Conservation (phyloP, 2,113 vertebrate genomes). For the Nycticryphes semicollaris region DNA sequence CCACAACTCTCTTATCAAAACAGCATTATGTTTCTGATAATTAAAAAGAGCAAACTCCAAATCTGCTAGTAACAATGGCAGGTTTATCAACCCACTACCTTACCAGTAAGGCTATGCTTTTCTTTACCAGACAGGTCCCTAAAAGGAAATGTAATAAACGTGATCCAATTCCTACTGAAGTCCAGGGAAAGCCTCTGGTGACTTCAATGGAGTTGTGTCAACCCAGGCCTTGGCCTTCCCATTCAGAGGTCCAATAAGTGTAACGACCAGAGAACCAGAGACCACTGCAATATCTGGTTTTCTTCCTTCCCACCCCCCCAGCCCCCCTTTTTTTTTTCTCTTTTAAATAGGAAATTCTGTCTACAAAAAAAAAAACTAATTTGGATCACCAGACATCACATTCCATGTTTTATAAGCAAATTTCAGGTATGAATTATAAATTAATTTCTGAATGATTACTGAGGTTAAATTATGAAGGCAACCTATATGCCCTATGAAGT, state of each 20-base stretch:
- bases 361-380: background rate
- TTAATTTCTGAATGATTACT: background rate
- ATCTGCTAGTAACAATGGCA: background rate
- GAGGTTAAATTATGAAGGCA: background rate
- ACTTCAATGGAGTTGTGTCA: background rate
- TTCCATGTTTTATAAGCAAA: background rate
- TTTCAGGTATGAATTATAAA: background rate
- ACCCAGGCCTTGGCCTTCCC: background rate
- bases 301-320: background rate
- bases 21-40: background rate
- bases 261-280: background rate
- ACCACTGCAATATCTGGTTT: background rate
- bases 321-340: too few species aligned
- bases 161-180: background rate
- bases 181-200: background rate
- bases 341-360: background rate
- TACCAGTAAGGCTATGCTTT: background rate
- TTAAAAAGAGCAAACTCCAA: background rate
- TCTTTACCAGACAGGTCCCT: background rate
- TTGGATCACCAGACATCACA: background rate
- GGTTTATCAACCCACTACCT: background rate
- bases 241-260: background rate
- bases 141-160: background rate
- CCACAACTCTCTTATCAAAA: background rate
- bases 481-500: background rate